Conservation (phyloP, 2,888 invertebrate genomes). For the Caenorhabditis drosophilae region DNA sequence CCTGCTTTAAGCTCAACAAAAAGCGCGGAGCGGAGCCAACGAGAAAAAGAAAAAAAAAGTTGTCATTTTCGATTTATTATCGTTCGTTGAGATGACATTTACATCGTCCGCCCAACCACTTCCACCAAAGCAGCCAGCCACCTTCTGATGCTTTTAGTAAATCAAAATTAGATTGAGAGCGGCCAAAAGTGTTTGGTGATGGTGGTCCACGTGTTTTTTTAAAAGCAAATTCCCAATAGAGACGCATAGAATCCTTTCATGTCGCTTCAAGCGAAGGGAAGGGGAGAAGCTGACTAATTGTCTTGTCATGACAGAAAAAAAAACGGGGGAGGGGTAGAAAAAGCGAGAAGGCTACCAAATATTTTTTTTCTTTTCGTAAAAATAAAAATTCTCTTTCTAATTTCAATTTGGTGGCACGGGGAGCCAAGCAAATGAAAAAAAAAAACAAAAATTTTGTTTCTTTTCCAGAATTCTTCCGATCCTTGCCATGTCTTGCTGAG, state of each 20-base stretch:
- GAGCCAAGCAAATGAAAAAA: background rate
- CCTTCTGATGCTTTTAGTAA: constrained; percentile 23
- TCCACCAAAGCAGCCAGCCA: constrained; percentile 1
- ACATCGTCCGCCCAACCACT: background rate
- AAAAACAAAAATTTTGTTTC: background rate
- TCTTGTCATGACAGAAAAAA: background rate
- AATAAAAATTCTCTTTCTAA: background rate
- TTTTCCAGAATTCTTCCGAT: constrained; percentile 57
- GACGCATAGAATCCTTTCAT: too few relatives aligned
- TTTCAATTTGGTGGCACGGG: background rate
- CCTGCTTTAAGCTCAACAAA: too few relatives aligned
- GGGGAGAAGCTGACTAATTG: too few relatives aligned
- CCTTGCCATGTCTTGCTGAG: constrained; percentile 54
- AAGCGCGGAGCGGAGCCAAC: too few relatives aligned
- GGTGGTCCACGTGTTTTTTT: too few relatives aligned
- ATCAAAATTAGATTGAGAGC: background rate
- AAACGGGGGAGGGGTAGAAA: background rate
- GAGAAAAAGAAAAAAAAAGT: too few relatives aligned
- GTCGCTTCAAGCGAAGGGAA: too few relatives aligned
- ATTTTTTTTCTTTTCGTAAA: too few relatives aligned
- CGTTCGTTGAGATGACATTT: background rate
- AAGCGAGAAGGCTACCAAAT: too few relatives aligned
- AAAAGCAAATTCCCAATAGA: too few relatives aligned
- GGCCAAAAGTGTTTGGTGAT: too few relatives aligned
- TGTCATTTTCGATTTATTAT: background rate